Evolutionary conservation across 2,888 invertebrate genomes (phyloP), one percentile per base, ranked within the genome.

Genomic region (Tethea ocularis): DNA sequence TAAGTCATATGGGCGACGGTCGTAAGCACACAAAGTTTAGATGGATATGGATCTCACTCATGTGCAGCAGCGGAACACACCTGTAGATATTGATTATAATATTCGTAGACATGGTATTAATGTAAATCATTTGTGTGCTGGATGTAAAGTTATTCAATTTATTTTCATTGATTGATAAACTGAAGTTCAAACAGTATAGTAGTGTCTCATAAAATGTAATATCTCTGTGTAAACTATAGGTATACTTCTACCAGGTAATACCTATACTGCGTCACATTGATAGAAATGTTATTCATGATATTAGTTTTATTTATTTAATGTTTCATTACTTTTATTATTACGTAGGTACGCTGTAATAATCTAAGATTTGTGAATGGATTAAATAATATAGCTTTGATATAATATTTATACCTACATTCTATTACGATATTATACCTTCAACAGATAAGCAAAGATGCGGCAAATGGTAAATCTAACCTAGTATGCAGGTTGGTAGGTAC

Each of bases 301-400:
- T 33, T 33, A 54, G 57, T 58, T 66, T 20, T 66, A 53, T 63
- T 66, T 66, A 46, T 51, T 51, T 36, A 57, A 58, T 69, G 64
- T 57, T 53, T 67, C 63, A 68, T 54, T 17, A 29, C 15, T 17
- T 53, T n/a, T n/a, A 22, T 20, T 13, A 33, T 33, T 33, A 33
- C 54, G 33, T 29, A n/a, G n/a, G n/a, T n/a, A n/a, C n/a, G n/a
- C n/a, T 22, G 20, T 53, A 5, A 53, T 29, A 33, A 6, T 24
- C n/a, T 52, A 5, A 23, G 24, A 24, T 52, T 26, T 54, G 17
- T n/a, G 5, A 20, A 54, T 13, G 33, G 46, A 46, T 46, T 46
- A n/a, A 41, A 41, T 7, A 5, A 36, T 41, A 46, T 20, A 10
- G 6, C n/a, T 38, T 38, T 46, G 20, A 20, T 46, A 10, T 46